A percentile compares a stretch with the other conserved stretches of the same genome.
Conservation (phyloP, 2,797 vertebrate species). For the Potorous gilbertii region DNA sequence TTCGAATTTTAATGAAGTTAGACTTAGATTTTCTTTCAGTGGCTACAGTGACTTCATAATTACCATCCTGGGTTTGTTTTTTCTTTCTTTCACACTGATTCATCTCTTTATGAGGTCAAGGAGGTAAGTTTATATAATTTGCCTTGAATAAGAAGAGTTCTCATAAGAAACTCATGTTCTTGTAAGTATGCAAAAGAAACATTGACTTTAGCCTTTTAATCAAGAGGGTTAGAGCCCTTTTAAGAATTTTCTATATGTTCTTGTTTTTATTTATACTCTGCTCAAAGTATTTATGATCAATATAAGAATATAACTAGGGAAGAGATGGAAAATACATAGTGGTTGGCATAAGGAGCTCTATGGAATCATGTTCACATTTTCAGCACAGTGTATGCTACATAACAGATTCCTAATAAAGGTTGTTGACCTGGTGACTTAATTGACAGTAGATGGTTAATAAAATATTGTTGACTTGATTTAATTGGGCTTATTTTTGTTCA, state of each 20-base stretch:
- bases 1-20: conserved; percentile 52
- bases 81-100: background rate
- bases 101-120: conserved; percentile 5
- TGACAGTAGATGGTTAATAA: background rate
- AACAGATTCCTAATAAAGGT: background rate
- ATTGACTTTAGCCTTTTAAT: background rate
- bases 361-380: background rate
- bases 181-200: background rate
- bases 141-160: background rate
- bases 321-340: conserved; percentile 6
- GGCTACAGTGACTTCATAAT: background rate
- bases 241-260: background rate
- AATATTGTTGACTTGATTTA: background rate
- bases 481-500: background rate
- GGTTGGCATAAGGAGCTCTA: background rate
- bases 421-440: background rate
- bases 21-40: conserved; percentile 25
- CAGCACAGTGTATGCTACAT: background rate
- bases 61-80: background rate
- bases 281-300: background rate
- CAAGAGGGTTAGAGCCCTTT: background rate
- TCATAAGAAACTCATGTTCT: background rate
- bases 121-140: background rate
- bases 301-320: conserved; percentile 19
- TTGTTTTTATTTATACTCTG: background rate